These are phyloP conservation scores for Cataglyphis livida DNA, from an alignment of 2,888 invertebrate species.

Conservation along the genomic window DNA sequence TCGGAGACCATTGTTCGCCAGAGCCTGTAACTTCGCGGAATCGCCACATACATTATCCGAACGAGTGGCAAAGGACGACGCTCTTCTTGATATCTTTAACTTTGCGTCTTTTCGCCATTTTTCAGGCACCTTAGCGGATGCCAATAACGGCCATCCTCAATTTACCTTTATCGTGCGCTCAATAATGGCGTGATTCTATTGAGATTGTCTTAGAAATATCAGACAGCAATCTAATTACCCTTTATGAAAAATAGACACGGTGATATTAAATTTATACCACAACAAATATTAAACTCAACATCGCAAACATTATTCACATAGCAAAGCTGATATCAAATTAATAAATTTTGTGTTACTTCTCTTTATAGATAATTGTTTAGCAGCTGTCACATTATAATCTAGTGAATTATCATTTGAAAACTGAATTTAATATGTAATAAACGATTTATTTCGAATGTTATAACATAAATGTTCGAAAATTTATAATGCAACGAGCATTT, in stretches of 20 bases:
- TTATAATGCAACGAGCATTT: background rate
- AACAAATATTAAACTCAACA: background rate
- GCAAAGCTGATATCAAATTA: background rate
- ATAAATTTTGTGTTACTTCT: conserved; percentile 8
- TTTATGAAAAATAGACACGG: background rate
- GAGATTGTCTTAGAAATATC: background rate
- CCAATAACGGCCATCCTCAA: conserved; percentile 35
- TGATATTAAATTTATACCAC: background rate
- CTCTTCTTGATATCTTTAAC: conserved; percentile 75
- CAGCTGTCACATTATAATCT: conserved; percentile 1
- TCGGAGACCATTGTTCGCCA: conserved; percentile 81
- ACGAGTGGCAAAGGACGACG: conserved; percentile 71
- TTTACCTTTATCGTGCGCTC: background rate
- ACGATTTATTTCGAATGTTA: conserved; percentile 5
- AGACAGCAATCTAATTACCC: background rate
- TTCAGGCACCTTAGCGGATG: conserved; percentile 58
- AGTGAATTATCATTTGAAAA: background rate
- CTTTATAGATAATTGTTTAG: background rate
- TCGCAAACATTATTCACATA: background rate
- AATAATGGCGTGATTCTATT: conserved; percentile 30
- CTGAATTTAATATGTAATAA: background rate
- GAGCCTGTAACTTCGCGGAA: conserved; percentile 81
- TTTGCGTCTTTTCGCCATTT: conserved; percentile 70
- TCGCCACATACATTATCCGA: conserved; percentile 83
- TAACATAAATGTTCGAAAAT: background rate